phyloP scores from a whole-genome alignment of 2,113 vertebrate genomes.

The Triplophysa rosa region DNA sequence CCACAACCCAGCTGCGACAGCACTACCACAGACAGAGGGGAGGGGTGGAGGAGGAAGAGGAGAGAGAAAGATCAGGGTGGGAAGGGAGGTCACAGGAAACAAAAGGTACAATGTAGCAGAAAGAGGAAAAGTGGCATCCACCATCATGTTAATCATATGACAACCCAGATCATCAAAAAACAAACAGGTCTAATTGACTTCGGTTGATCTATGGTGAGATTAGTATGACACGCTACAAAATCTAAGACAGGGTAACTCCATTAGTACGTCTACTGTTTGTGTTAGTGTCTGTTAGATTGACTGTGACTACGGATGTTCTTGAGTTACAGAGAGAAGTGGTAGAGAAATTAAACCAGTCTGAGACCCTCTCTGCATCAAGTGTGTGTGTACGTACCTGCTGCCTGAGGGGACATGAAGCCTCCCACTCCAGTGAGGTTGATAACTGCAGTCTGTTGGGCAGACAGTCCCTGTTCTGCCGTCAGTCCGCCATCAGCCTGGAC shows the following conservation, averaged over 20 bases:
- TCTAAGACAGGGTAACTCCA: slow-evolving; percentile 24
- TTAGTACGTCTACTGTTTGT: slow-evolving; percentile 46
- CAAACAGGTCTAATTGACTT: slow-evolving; percentile 21
- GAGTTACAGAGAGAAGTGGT: slow-evolving; percentile 17
- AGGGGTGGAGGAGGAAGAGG: slow-evolving; percentile 65
- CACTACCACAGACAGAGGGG: slow-evolving; percentile 74
- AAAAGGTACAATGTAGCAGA: slow-evolving; percentile 74
- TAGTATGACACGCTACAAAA: slow-evolving; percentile 32
- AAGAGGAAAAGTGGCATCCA: slow-evolving; percentile 70
- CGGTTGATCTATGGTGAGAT: background rate
- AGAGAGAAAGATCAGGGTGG: slow-evolving; percentile 33
- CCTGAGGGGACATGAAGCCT: slow-evolving; percentile 89
- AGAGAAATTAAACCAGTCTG: slow-evolving; percentile 2
- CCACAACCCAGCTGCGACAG: slow-evolving; percentile 98
- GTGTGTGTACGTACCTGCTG: slow-evolving; percentile 70
- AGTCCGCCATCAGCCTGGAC: slow-evolving; percentile 83
- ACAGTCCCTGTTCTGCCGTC: slow-evolving; percentile 83
- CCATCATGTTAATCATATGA: slow-evolving; percentile 69
- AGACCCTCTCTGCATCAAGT: background rate
- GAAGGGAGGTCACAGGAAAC: slow-evolving; percentile 62
- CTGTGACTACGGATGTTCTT: slow-evolving; percentile 25
- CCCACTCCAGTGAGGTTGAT: slow-evolving; percentile 91
- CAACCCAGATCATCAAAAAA: slow-evolving; percentile 34
- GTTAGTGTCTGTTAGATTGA: slow-evolving; percentile 49
- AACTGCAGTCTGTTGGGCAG: slow-evolving; percentile 90